Percentiles rank a stretch among this genome's conserved stretches.
These are phyloP conservation scores for Tapirus terrestris DNA, from an alignment of 2,113 vertebrate species.

Conservation along the genomic window DNA sequence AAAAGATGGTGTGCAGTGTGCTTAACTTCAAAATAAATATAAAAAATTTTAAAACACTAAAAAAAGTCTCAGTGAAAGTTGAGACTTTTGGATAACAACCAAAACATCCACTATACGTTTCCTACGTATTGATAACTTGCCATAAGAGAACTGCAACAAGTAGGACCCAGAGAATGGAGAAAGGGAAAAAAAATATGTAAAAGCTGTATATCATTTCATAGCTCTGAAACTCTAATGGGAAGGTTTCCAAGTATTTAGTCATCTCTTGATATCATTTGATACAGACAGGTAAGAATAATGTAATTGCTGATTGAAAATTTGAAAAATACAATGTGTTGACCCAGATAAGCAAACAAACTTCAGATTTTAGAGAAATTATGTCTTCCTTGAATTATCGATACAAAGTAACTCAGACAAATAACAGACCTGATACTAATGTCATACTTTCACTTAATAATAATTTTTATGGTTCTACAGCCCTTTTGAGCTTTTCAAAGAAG, in stretches of 20 bases:
- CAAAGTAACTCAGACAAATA: background rate
- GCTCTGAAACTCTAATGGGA: background rate
- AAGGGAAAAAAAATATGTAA: background rate
- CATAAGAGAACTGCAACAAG: background rate
- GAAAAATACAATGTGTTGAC: background rate
- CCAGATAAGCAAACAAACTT: background rate
- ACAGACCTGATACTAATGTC: background rate
- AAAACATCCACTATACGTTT: background rate
- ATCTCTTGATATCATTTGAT: background rate
- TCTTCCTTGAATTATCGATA: background rate
- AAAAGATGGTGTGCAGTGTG: background rate
- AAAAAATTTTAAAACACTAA: background rate
- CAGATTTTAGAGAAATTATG: background rate
- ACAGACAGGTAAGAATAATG: background rate
- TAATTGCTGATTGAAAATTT: background rate
- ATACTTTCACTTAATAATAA: background rate
- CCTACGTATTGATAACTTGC: background rate
- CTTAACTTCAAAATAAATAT: background rate
- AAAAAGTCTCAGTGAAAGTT: background rate
- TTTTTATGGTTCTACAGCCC: background rate
- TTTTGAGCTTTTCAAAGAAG: background rate
- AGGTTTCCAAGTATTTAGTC: background rate
- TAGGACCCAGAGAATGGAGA: background rate
- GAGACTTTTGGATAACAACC: background rate
- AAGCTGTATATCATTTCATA: background rate